Conservation (phyloP, 2,797 vertebrate genomes). For the Glossophaga mutica region DNA sequence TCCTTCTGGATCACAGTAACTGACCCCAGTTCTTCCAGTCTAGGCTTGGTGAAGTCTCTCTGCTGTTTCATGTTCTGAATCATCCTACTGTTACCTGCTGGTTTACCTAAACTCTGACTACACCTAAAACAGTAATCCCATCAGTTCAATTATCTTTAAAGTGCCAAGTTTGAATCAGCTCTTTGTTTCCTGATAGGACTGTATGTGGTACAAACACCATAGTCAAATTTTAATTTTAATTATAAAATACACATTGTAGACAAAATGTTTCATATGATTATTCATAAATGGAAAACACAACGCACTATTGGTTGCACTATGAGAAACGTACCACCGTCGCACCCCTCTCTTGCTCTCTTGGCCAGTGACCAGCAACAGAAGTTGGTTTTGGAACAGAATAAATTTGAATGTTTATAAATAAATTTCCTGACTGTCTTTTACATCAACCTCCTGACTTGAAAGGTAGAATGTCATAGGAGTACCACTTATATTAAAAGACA, state of each 20-base stretch:
- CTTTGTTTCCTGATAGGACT: background rate
- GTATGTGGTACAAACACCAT: background rate
- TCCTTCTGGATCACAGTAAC: background rate
- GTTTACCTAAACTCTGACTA: background rate
- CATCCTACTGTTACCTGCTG: background rate
- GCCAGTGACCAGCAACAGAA: background rate
- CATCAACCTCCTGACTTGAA: background rate
- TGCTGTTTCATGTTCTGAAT: background rate
- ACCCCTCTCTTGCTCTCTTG: background rate
- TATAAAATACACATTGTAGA: background rate
- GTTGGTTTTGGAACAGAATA: background rate
- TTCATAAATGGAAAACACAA: background rate
- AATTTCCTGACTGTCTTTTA: background rate
- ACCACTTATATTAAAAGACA: background rate
- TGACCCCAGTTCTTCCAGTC: background rate
- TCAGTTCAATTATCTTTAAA: background rate
- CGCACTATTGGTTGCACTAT: background rate
- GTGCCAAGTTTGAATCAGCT: background rate
- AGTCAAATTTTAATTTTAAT: background rate
- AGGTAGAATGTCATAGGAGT: background rate
- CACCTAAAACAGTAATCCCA: background rate
- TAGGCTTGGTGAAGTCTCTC: background rate
- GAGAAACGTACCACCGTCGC: background rate
- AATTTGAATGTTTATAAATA: background rate
- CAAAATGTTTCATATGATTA: background rate